Conservation (phyloP, 2,888 invertebrate genomes). For the Piscicola geometra region DNA sequence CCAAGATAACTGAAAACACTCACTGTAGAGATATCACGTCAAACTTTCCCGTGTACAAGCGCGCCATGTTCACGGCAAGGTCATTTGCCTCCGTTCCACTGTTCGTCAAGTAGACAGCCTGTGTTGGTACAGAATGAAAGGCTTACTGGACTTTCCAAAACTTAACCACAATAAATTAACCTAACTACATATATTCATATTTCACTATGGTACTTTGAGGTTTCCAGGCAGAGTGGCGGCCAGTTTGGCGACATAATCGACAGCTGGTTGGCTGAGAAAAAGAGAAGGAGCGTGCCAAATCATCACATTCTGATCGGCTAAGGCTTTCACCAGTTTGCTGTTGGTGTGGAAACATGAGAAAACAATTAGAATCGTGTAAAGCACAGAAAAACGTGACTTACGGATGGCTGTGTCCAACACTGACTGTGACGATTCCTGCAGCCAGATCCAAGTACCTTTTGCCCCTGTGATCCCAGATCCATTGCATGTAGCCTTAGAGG, state of each 20-base stretch:
- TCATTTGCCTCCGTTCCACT: conserved; percentile 98
- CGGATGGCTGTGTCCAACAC: conserved; percentile 97
- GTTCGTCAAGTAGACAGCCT: conserved; percentile 77
- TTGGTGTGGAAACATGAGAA: background rate
- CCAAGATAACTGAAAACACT: conserved; percentile 1
- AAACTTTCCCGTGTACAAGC: conserved; percentile 75
- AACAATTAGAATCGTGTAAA: background rate
- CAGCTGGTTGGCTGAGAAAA: conserved; percentile 81
- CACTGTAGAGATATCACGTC: conserved; percentile 74
- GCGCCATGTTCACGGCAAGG: conserved; percentile 78
- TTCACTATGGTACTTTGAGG: conserved; percentile 72
- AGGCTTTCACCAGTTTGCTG: conserved; percentile 77
- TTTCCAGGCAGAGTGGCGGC: conserved; percentile 75
- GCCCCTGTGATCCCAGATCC: conserved; percentile 80
- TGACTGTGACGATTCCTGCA: conserved; percentile 93
- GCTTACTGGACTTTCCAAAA: too few relatives aligned
- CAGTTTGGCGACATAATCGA: conserved; percentile 81
- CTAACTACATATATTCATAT: too few relatives aligned
- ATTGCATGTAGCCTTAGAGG: conserved; percentile 75
- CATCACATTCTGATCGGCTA: conserved; percentile 71
- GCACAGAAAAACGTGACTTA: conserved; percentile 64
- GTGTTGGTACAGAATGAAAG: background rate
- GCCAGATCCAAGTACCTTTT: conserved; percentile 87
- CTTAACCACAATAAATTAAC: too few relatives aligned
- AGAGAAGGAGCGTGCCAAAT: conserved; percentile 89